A percentile compares a stretch with the other conserved stretches of the same genome.
Conservation (phyloP, 2,888 invertebrate genomes). For the Drosophila silvestris region DNA sequence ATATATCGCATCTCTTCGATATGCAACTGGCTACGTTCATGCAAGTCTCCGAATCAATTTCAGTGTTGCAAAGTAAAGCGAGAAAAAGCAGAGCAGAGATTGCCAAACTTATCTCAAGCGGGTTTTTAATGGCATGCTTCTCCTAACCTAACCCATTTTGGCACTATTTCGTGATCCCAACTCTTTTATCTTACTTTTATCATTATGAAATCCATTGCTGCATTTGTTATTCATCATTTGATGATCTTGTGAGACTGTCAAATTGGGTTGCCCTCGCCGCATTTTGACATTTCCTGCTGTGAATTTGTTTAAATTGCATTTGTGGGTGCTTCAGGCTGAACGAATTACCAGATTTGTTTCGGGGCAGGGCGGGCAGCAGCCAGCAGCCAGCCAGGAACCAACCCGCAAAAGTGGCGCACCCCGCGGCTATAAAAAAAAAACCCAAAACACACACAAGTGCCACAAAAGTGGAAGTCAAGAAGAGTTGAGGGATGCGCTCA, state of each 20-base stretch:
- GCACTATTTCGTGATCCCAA: not conserved
- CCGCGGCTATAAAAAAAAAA: slow-evolving; percentile 35
- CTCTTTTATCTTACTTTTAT: not conserved
- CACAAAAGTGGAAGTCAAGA: slow-evolving; percentile 58
- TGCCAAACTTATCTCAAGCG: not conserved
- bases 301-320: slow-evolving; percentile 78
- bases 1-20: not conserved
- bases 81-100: not conserved
- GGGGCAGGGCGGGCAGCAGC: not conserved
- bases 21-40: not conserved
- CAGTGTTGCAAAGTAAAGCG: not conserved
- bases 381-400: slow-evolving; percentile 39
- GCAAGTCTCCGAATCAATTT: not conserved
- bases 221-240: not conserved
- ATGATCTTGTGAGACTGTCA: not conserved
- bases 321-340: slow-evolving; percentile 44
- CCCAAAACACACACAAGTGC: slow-evolving; percentile 64
- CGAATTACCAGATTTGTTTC: slow-evolving; percentile 65
- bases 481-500: not conserved
- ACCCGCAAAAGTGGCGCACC: slow-evolving; percentile 49
- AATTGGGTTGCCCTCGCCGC: slow-evolving; percentile 23
- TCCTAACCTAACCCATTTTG: not conserved
- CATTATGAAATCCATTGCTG: not conserved
- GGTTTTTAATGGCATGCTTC: not conserved
- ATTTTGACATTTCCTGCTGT: slow-evolving; percentile 71